Evolutionary conservation across 2,113 vertebrate genomes (phyloP).

Genomic region (Stigmatopora argus): DNA sequence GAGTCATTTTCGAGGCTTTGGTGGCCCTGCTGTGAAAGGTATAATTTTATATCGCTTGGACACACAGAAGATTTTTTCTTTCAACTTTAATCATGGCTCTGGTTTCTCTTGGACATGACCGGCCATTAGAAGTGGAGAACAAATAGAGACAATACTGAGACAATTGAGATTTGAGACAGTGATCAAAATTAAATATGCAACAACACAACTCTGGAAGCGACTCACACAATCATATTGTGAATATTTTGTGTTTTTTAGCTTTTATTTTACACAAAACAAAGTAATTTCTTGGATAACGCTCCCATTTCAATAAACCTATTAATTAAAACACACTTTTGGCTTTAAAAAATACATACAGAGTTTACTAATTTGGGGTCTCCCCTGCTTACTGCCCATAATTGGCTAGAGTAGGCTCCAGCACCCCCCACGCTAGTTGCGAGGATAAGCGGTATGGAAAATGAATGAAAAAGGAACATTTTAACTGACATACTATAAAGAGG

Average conservation of each 20-base stretch:
- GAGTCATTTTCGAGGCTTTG: slow-evolving; percentile 28
- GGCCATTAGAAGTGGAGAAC: slow-evolving; percentile 31
- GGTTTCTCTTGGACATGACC: slow-evolving; percentile 31
- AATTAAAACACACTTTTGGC: too few species aligned
- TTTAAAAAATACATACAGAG: too few species aligned
- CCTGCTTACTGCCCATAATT: too few species aligned
- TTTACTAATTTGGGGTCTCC: too few species aligned
- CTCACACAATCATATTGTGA: neutral
- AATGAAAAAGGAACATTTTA: too few species aligned
- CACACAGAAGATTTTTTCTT: slow-evolving; percentile 55
- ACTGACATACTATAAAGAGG: too few species aligned
- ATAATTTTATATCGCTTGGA: slow-evolving; percentile 57
- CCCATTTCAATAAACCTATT: too few species aligned
- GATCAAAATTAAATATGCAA: neutral
- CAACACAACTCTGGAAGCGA: neutral
- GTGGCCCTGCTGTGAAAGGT: slow-evolving; percentile 37
- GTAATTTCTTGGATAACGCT: too few species aligned
- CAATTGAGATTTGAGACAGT: slow-evolving; percentile 10
- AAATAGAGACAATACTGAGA: slow-evolving; percentile 13
- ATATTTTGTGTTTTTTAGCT: neutral
- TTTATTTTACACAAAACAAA: neutral
- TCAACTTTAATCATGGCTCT: slow-evolving; percentile 49
- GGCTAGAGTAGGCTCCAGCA: too few species aligned
- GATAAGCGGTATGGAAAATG: too few species aligned
- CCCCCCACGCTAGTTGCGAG: too few species aligned